phyloP scores from a whole-genome alignment of 1,140 invertebrate species.

The Drosophila melanica region DNA sequence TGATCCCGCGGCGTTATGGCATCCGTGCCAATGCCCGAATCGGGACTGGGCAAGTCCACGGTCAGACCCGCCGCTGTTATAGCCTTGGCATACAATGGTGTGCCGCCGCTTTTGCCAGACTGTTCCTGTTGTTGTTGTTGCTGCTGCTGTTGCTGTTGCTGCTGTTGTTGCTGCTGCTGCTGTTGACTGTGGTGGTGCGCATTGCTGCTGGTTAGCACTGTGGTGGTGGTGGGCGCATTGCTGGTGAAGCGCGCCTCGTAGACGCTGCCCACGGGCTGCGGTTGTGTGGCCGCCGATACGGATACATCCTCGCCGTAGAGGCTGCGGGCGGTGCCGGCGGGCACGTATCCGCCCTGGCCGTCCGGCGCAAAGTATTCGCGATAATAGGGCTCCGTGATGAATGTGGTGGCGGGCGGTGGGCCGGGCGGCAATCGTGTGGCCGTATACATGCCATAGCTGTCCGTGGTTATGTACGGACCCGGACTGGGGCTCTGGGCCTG shows the following conservation, averaged over 20 bases:
- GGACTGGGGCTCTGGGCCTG: slow-evolving; percentile 81
- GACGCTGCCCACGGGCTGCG: slow-evolving; percentile 52
- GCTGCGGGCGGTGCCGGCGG: slow-evolving; percentile 59
- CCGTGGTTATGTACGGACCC: slow-evolving; percentile 79
- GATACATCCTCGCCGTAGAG: slow-evolving; percentile 76
- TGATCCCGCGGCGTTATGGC: slow-evolving; percentile 95
- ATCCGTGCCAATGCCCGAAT: slow-evolving; percentile 95
- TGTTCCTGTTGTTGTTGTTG: slow-evolving; percentile 66
- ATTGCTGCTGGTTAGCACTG: slow-evolving; percentile 66
- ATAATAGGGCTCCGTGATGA: slow-evolving; percentile 83
- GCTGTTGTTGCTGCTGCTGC: slow-evolving; percentile 50
- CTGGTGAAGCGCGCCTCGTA: slow-evolving; percentile 81
- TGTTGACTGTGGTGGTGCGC: slow-evolving; percentile 54
- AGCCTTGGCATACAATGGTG: slow-evolving; percentile 80
- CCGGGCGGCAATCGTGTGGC: slow-evolving; percentile 68
- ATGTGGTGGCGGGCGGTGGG: slow-evolving; percentile 74
- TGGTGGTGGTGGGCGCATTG: slow-evolving; percentile 69
- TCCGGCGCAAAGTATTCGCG: slow-evolving; percentile 82
- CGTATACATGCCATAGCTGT: slow-evolving; percentile 83
- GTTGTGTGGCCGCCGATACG: slow-evolving; percentile 58
- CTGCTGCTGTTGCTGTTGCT: slow-evolving; percentile 62
- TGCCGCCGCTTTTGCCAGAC: slow-evolving; percentile 58
- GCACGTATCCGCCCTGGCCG: slow-evolving; percentile 79
- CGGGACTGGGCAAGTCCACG: slow-evolving; percentile 95
- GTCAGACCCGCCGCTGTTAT: slow-evolving; percentile 89